Conservation (phyloP, 2,113 vertebrate species). For the Epinephelus fuscoguttatus region DNA sequence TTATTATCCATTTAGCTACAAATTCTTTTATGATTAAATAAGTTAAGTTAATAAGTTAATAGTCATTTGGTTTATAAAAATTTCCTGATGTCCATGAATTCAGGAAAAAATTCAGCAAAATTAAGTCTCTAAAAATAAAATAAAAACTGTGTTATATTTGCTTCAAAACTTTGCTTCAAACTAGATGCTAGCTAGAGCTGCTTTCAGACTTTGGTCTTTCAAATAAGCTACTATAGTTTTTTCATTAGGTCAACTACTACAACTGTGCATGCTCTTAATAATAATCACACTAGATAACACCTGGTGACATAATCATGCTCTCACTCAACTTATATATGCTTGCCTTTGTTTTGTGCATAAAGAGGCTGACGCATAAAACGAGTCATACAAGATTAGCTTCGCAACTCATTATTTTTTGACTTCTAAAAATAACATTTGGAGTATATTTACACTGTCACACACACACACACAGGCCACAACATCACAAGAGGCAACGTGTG, state of each 20-base stretch:
- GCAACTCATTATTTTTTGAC: neutral
- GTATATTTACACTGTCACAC: conserved; percentile 28
- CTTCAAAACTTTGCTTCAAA: neutral
- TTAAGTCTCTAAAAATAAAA: no score
- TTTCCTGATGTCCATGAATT: neutral
- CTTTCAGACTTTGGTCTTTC: neutral
- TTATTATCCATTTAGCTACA: neutral
- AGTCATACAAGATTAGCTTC: neutral
- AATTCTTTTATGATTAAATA: neutral
- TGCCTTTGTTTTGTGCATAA: conserved; percentile 31
- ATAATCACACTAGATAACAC: neutral
- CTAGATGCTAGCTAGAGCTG: neutral
- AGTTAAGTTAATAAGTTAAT: no score
- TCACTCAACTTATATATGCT: neutral
- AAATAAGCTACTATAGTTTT: neutral
- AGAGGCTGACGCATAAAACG: conserved; percentile 6
- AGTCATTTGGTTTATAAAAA: neutral
- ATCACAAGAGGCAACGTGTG: neutral
- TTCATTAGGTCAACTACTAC: neutral
- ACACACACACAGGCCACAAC: neutral
- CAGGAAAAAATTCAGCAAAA: neutral
- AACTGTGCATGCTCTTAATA: neutral
- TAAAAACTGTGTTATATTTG: no score
- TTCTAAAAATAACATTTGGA: conserved; percentile 18
- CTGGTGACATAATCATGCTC: neutral